Base-by-base conservation (phyloP, 2,797 vertebrate genomes). In the Betta splendens region DNA sequence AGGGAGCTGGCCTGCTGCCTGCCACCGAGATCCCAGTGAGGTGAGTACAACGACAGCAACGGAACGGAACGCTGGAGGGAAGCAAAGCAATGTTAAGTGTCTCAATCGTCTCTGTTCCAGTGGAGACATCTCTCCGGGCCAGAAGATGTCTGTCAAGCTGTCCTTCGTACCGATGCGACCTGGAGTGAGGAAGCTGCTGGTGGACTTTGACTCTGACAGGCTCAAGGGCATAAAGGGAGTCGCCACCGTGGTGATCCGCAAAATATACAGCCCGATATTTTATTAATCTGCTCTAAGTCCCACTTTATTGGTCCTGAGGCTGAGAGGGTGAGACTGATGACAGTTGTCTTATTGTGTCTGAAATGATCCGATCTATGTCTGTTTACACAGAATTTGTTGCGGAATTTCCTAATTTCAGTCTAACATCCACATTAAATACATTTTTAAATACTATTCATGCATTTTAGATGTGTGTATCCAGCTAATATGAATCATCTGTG, bases 201-300 rank as follows among this genome's bases (percentile, higher is more conserved):
- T 92, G 49, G 89, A 92, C 85, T 93, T 94, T 42, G 89, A 93
- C 70, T 89, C 91, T 0, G 89, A 93, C 79, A 65, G 75, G 39
- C 85, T 93, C 60, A 90, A 55, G 61, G 89, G 92, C 3, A 90
- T 93, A 35, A 93, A 92, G 63, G 93, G 93, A 43, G 77, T 60
- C 12, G 62, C 85, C 38, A 87, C 84, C 12, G 21, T 94, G 23
- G 76, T 92, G 10, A 89, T 93, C 22, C 71, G 16, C 50, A 86
- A 64, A 42, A 86, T 26, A 33, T 37, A 31, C n/a, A 16, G 0
- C n/a, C 33, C 32, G 15, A 13, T 33, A 3, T 8, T 36, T 16
- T 7, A 8, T 16, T 36, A 36, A 17, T 9, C 16, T 5, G 7
- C 5, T 7, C 5, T 9, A 9, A 17, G 3, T 33, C 5, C 8